A percentile compares a stretch with the other conserved stretches of the same genome.
Conservation (phyloP, 2,888 invertebrate species). For the Agrilus cyanescens region DNA sequence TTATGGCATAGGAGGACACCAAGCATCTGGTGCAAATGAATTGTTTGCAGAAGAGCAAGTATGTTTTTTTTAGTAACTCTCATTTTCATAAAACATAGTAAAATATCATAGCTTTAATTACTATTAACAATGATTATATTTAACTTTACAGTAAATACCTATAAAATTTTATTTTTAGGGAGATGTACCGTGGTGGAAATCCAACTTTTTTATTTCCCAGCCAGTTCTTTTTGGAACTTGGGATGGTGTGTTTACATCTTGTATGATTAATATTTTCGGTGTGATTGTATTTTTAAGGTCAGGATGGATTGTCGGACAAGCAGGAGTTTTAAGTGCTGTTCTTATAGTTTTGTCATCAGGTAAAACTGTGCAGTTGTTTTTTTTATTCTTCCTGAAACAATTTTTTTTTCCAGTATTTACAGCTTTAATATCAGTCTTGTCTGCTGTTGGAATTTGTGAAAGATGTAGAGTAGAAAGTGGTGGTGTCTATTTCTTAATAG, state of each 20-base stretch:
- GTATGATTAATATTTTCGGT: slow-evolving; percentile 94
- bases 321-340: slow-evolving; percentile 69
- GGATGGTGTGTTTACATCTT: slow-evolving; percentile 97
- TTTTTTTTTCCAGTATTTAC: slow-evolving; percentile 57
- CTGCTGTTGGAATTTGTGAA: slow-evolving; percentile 94
- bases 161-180: slow-evolving; percentile 40
- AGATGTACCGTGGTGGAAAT: slow-evolving; percentile 89
- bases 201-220: slow-evolving; percentile 92
- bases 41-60: slow-evolving; percentile 87
- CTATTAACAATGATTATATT: too few species aligned
- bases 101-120: too few species aligned
- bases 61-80: slow-evolving; percentile 11
- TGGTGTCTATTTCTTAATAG: slow-evolving; percentile 92
- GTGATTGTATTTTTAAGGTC: slow-evolving; percentile 93
- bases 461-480: slow-evolving; percentile 90
- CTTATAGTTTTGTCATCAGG: slow-evolving; percentile 72
- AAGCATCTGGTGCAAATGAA: slow-evolving; percentile 79
- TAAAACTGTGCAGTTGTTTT: slow-evolving; percentile 26
- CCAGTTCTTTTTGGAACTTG: slow-evolving; percentile 93
- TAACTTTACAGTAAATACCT: too few species aligned
- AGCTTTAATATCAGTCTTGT: slow-evolving; percentile 82
- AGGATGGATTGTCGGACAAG: slow-evolving; percentile 95
- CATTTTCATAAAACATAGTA: background rate
- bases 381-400: background rate
- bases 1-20: slow-evolving; percentile 70